Base-by-base conservation (phyloP, 2,888 invertebrate genomes). In the Mystacides longicornis region DNA sequence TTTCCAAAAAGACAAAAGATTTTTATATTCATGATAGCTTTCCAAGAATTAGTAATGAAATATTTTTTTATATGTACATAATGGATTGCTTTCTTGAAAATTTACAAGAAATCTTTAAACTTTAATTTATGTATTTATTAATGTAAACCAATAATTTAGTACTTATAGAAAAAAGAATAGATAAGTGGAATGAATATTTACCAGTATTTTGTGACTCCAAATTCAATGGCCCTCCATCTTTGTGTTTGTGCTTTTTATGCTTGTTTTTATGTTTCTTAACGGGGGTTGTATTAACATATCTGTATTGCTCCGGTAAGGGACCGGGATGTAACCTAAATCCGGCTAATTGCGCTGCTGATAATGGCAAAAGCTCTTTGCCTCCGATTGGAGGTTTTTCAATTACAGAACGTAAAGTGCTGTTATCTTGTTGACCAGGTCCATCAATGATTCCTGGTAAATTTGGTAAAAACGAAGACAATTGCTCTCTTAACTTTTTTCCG, bases 251-350 rank as follows among this genome's bases (percentile, higher is more conserved):
- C 68, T 93, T 93, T 80, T 94, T 94, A 70, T 95, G 94, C 71
- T 94, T 93, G 68, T 92, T 94, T 74, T 94, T 94, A 68, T 94
- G 94, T 73, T 93, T 90, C 70, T 92, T 91, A 66, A 90, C 89
- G 61, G 94, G 93, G 62, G 90, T 85, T 66, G 93, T 90, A 75
- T 89, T 94, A 66, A 93, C 86, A 70, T 93, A 89, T 63, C 95
- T 84, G 73, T 94, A 95, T 72, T 96, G 95, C 72, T 96, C 96
- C 18, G 96, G 96, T 63, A 96, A 76, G 81, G 96, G 94, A 57
- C 97, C 96, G 56, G 96, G 94, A 73, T 97, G 96, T 63, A 97
- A 77, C 60, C 96, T 81, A 72, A 97, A 97, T 27, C 96, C 96
- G 64, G 94, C 86, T 63, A 97, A 75, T 71, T 94, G 93, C 55